Evolutionary conservation across 1,140 invertebrate genomes (phyloP), one percentile per base, ranked within the genome.

Genomic region (Amyelois transitella): DNA sequence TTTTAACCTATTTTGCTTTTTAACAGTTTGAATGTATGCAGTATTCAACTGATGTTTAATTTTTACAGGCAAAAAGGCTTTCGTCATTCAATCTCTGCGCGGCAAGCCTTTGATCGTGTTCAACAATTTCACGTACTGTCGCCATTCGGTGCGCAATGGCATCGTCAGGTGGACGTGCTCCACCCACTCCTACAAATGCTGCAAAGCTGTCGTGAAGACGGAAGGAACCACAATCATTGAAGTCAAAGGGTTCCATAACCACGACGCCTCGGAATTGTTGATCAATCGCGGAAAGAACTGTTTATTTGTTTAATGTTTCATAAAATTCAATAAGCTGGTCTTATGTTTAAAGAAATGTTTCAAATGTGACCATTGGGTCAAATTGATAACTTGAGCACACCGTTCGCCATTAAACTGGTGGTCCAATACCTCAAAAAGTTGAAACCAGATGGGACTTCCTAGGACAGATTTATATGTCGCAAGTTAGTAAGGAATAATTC

Each of bases 141-240:
- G 69, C 18, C 81, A 86, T 55, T 82, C 77, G 0, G 53, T 69
- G 0, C 62, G 77, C 14, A 79, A 75, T 17, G 75, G 70, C 1
- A 63, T 81, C 1, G 55, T 77, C 0, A 61, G 81, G 14, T 87
- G 84, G 82, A 81, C 75, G 0, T 87, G 84, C 47, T 86, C 82
- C 0, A 86, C 82, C 0, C 82, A 87, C 53, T 81, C 79, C 8
- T 81, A 86, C 43, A 87, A 79, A 53, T 77, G 77, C 24, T 87
- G 82, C 45, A 82, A 80, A 32, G 84, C 82, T 0, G 68, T 84
- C 0, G 78, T 86, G 17, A 87, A 86, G 49, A 86, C 84, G 0
- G 49, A 28, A 2, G 77, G 77, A 1, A 21, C 43, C 0, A 64
- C 70, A 5, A 83, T 87, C 20, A 70, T 86, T 0, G 71, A 81